Base-by-base conservation (phyloP, 1,140 invertebrate genomes). In the Limonius californicus region DNA sequence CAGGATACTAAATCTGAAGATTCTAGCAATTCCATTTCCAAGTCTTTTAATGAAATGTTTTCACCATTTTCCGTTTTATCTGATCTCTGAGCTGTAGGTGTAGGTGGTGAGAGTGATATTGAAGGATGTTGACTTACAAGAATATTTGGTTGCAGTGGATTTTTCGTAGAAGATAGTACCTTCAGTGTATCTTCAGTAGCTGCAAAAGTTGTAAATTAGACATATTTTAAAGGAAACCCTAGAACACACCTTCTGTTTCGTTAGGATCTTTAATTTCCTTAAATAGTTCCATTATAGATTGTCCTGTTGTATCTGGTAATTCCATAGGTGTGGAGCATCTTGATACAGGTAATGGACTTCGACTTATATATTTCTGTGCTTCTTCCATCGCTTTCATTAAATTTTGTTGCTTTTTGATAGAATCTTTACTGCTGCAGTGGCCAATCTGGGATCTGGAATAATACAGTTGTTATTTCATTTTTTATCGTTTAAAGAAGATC, bases 371-470 rank as follows among this genome's bases (percentile, higher is more conserved):
- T 71, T 80, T 82, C 54, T 79, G 81, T 0, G 89, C 89, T 71
- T 89, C 87, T n/a, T 87, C 84, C 78, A 92, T 92, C 3, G 89
- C 89, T 56, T 79, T 81, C 69, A 87, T 87, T 15, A 92, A 73
- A 64, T 87, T 87, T 63, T 89, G 84, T 58, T 90, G 87, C 64
- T 85, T 89, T 67, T 85, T 86, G 61, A 87, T 83, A 0, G 87
- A 85, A 55, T 86, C 82, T 0, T 81, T 78, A 56, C 81, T 87
- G 59, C 83, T 84, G 69, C 87, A 89, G 14, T 82, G 81, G 3
- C 89, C 89, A 45, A 91, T 92, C 70, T 92, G 89, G 1, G 87
- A 88, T 59, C 88, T 89, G 56, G 59, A 71, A 60, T 45, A 18
- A 18, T 18, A 21, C 35, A 39, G 39, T 54, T 39, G n/a, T 11